These are phyloP conservation scores for Drosophila borborema DNA, from an alignment of 2,888 invertebrate species.

Conservation along the genomic window DNA sequence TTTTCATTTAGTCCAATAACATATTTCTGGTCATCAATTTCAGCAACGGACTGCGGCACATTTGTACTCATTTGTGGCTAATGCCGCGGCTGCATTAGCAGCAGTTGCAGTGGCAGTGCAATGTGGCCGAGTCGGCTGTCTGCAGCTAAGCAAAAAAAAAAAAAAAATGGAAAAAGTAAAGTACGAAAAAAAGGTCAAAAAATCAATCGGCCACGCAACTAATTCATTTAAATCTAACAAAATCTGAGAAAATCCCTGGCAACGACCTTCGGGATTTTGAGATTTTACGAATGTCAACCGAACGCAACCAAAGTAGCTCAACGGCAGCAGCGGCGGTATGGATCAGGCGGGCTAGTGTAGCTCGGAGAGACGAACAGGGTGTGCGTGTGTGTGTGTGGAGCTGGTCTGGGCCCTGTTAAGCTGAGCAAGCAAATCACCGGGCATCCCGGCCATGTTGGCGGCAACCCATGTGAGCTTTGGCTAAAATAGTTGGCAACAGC, in stretches of 20 bases:
- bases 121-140: slow-evolving; percentile 46
- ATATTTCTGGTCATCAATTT: slow-evolving; percentile 63
- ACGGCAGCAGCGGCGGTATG: slow-evolving; percentile 31
- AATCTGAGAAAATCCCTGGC: slow-evolving; percentile 85
- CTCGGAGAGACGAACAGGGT: neutral
- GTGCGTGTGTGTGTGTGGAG: neutral
- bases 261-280: slow-evolving; percentile 85
- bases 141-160: slow-evolving; percentile 24
- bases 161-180: slow-evolving; percentile 21
- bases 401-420: slow-evolving; percentile 60
- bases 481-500: slow-evolving; percentile 83
- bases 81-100: slow-evolving; percentile 3
- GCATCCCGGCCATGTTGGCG: slow-evolving; percentile 52
- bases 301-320: slow-evolving; percentile 74
- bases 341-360: slow-evolving; percentile 1
- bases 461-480: slow-evolving; percentile 80
- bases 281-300: slow-evolving; percentile 85
- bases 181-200: slow-evolving; percentile 83
- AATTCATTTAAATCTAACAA: slow-evolving; percentile 86
- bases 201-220: slow-evolving; percentile 85
- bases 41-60: slow-evolving; percentile 30
- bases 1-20: slow-evolving; percentile 49
- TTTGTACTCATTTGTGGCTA: slow-evolving; percentile 62
- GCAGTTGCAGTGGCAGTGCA: slow-evolving; percentile 33
- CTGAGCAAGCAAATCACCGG: slow-evolving; percentile 77